Evolutionary conservation across 2,797 vertebrate species (phyloP), one percentile per base, ranked within the genome.

Genomic region (Catharus ustulatus): DNA sequence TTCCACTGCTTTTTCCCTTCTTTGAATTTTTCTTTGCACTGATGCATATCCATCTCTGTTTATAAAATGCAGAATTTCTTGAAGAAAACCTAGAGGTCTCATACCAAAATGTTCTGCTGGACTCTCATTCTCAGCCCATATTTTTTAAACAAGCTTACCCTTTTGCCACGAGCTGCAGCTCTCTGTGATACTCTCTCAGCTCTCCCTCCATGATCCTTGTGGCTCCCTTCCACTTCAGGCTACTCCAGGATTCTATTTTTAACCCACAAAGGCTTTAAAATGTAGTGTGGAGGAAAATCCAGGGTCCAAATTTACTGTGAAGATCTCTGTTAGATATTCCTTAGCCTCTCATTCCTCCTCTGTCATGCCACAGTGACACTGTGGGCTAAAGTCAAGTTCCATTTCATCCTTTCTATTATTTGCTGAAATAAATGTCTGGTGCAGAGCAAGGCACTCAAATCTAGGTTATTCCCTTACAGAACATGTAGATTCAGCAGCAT

Each of bases 391-490:
- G 80, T 42, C 24, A 66, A 64, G 63, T 73, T 93, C 90, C 3
- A 3, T 94, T 91, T 87, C 54, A 68, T 78, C 69, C 64, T 72
- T 89, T 67, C 73, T 81, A 30, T 93, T 93, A 87, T 89, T 63
- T 79, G 43, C 77, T 74, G 64, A 68, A 83, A 66, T 54, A 72
- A 95, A 21, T 42, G 64, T 68, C 63, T 78, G 66, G 40, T 61
- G 30, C 42, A 72, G 82, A 90, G 55, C 48, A 76, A 82, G 61
- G 48, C n/a, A 74, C 49, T 64, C 62, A 92, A 84, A 94, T 93
- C 85, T 93, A 57, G 90, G 83, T 94, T 96, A 95, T 94, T 94
- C 91, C 58, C 78, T 95, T 62, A 57, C 49, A 93, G 81, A 89
- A 84, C 89, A 62, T 82, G 82, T 89, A 92, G 94, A 94, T 95